Percentiles rank a stretch among this genome's conserved stretches.
Evolutionary conservation across 2,888 invertebrate species (phyloP).

Genomic region (Stenurella melanura): DNA sequence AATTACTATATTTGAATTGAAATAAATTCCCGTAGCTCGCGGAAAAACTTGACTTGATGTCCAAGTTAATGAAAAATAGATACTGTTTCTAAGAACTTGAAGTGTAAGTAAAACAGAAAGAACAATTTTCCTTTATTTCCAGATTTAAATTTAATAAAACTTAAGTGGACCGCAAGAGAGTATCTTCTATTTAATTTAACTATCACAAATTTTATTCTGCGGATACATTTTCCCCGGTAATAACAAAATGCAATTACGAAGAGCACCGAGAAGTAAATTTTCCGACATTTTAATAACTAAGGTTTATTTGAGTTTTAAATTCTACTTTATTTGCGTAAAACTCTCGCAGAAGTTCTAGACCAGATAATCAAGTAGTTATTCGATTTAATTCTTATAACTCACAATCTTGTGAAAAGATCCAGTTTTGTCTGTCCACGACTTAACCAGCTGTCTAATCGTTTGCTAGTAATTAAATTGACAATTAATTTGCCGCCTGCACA

Average conservation of each 20-base stretch:
- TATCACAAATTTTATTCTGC: neutral
- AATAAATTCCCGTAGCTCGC: too few species aligned
- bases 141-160: slow-evolving; percentile 1
- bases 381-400: neutral
- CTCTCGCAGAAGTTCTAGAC: neutral
- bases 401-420: neutral
- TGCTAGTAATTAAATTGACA: neutral
- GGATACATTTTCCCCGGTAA: neutral
- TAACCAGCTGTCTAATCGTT: neutral
- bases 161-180: neutral
- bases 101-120: too few species aligned
- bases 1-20: too few species aligned
- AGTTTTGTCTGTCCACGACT: neutral
- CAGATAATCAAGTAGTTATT: neutral
- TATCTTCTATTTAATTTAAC: neutral
- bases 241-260: slow-evolving; percentile 4
- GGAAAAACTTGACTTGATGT: too few species aligned
- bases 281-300: neutral
- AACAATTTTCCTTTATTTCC: neutral
- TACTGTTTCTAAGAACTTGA: too few species aligned
- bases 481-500: neutral
- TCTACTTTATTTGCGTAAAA: neutral
- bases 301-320: neutral
- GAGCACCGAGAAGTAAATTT: neutral
- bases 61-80: too few species aligned